A percentile compares a stretch with the other conserved stretches of the same genome.
These are phyloP conservation scores for Smutsia temminckii DNA, from an alignment of 2,797 vertebrate genomes.

Conservation along the genomic window DNA sequence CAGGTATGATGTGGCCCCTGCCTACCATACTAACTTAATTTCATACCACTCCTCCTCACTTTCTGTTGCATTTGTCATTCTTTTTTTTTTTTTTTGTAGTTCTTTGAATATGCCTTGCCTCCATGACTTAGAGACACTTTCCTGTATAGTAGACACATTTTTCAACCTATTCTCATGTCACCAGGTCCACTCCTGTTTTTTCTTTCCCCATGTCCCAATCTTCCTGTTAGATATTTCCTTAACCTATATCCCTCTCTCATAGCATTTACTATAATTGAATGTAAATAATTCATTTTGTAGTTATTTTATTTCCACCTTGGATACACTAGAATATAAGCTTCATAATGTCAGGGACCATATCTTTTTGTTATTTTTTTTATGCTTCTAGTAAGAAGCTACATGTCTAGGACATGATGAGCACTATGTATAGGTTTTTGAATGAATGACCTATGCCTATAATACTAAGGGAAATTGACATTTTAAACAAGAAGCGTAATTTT, in stretches of 20 bases:
- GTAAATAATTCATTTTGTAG: neutral
- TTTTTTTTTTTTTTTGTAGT: neutral
- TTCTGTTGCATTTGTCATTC: neutral
- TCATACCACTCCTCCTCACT: neutral
- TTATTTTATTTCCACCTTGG: neutral
- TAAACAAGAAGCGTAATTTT: neutral
- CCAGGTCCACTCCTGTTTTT: neutral
- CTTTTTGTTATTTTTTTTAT: neutral
- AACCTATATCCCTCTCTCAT: neutral
- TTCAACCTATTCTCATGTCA: neutral
- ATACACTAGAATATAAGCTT: neutral
- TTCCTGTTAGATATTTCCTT: neutral
- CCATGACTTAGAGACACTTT: neutral
- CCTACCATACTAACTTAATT: neutral
- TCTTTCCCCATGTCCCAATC: neutral
- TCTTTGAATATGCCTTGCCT: neutral
- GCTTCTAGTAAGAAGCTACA: neutral
- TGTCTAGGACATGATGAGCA: neutral
- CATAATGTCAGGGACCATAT: neutral
- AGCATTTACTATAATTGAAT: neutral
- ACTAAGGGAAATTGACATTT: neutral
- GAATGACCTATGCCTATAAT: neutral
- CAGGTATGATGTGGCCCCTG: neutral
- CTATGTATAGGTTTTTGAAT: neutral
- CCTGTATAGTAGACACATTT: neutral